Conservation (phyloP, 2,888 invertebrate species). For the Morpho helenor region DNA sequence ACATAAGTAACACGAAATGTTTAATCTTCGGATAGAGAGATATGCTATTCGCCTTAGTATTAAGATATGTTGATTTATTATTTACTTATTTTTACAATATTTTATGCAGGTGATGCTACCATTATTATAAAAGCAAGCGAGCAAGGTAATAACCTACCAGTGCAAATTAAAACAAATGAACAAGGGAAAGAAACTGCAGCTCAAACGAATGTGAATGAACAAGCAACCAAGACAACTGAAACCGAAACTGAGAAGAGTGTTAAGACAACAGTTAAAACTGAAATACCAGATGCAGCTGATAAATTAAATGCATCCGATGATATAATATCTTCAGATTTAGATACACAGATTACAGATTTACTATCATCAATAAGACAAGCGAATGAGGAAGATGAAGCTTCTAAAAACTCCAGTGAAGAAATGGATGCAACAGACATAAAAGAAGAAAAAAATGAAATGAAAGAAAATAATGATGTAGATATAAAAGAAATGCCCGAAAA, state of each 20-base stretch:
- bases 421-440: not conserved
- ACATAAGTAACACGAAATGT: no score
- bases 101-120: slow-evolving; percentile 36
- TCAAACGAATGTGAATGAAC: not conserved
- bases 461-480: not conserved
- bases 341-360: slow-evolving; percentile 51
- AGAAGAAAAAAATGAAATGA: not conserved
- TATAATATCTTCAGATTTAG: slow-evolving; percentile 31
- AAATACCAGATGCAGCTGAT: no score
- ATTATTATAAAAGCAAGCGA: slow-evolving; percentile 44
- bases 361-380: slow-evolving; percentile 40
- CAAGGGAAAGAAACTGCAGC: not conserved
- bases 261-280: no score
- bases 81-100: slow-evolving; percentile 15
- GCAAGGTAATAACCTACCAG: slow-evolving; percentile 21
- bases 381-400: slow-evolving; percentile 8
- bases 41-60: no score
- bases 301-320: not conserved
- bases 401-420: slow-evolving; percentile 1
- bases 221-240: slow-evolving; percentile 1
- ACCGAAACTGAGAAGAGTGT: no score
- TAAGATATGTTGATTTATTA: not conserved
- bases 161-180: slow-evolving; percentile 3
- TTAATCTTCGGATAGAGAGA: no score
- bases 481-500: not conserved